These are phyloP conservation scores for Ernsta delagoae DNA, from an alignment of 2,888 invertebrate genomes.

Conservation along the genomic window DNA sequence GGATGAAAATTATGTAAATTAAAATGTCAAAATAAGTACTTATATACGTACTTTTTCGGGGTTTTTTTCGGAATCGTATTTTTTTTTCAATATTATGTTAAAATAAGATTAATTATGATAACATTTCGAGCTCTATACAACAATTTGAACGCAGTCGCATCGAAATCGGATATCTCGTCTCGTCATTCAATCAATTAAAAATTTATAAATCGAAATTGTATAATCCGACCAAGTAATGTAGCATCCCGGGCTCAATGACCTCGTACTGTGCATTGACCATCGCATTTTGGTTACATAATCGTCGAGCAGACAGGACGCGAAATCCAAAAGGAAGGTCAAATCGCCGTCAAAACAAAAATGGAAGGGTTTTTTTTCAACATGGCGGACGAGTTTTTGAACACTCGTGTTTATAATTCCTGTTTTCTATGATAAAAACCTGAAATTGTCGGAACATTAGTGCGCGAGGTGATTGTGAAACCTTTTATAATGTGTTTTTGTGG, in stretches of 20 bases:
- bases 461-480: conserved; percentile 35
- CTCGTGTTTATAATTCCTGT: conserved; percentile 54
- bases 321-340: conserved; percentile 74
- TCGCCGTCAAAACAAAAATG: conserved; percentile 76
- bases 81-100: no score
- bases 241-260: conserved; percentile 49
- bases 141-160: no score
- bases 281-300: conserved; percentile 62
- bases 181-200: no score
- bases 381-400: conserved; percentile 70
- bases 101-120: no score
- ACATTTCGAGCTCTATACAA: no score
- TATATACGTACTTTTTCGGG: no score
- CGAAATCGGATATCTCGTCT: no score
- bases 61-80: no score
- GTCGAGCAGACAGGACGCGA: conserved; percentile 73
- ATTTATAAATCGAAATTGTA: conserved; percentile 41
- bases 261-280: conserved; percentile 50
- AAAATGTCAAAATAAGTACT: no score
- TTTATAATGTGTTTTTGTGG: neutral
- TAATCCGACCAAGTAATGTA: conserved; percentile 58
- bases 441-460: conserved; percentile 43
- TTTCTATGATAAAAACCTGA: conserved; percentile 45
- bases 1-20: no score
- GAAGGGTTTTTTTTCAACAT: conserved; percentile 65